Evolutionary conservation across 2,888 invertebrate species (phyloP), one percentile per base, ranked within the genome.

Genomic region (Gari tellinella): DNA sequence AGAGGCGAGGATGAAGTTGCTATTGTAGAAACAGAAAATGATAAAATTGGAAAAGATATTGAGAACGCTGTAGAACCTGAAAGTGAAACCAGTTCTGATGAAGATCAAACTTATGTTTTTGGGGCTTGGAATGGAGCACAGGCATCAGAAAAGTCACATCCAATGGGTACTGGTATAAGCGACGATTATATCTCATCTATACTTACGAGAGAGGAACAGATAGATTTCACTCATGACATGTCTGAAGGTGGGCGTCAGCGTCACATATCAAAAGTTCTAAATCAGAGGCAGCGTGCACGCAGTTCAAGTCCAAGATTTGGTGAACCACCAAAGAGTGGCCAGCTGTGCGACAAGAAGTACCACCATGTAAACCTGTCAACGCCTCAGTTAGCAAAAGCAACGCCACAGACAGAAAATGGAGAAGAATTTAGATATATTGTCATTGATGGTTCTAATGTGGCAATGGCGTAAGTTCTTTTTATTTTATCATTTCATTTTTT

Each of bases 371-470:
- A 51, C 37, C 19, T 45, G 5, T 25, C 62, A 5, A 17, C 26
- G 17, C 17, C 48, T 17, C 7, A 19, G 31, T 17, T 21, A 5
- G 23, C 31, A 3, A 26, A 37, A 10, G 41, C 37, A 23, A 25
- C 43, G 14, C 37, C 45, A 14, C 15, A 12, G 37, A 19, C 15
- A 10, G 4, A 15, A 45, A 45, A 5, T n/a, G 19, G 45, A 45
- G 43, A 57, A 14, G n/a, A 72, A 15, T 62, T 88, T 12, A 91
- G 96, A 38, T 95, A 95, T 90, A 93, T 97, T 66, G 93, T 96
- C 17, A 94, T 97, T 57, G 97, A 97, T 91, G 97, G 96, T n/a
- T 95, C 95, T 90, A 97, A 97, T 92, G 95, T 96, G 14, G 96
- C 96, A 0, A 94, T 95, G 93, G 93, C 94, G 96, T 97, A 93